Evolutionary conservation across 2,888 invertebrate genomes (phyloP), one percentile per base, ranked within the genome.

Genomic region (Alloscopus bannaensis): DNA sequence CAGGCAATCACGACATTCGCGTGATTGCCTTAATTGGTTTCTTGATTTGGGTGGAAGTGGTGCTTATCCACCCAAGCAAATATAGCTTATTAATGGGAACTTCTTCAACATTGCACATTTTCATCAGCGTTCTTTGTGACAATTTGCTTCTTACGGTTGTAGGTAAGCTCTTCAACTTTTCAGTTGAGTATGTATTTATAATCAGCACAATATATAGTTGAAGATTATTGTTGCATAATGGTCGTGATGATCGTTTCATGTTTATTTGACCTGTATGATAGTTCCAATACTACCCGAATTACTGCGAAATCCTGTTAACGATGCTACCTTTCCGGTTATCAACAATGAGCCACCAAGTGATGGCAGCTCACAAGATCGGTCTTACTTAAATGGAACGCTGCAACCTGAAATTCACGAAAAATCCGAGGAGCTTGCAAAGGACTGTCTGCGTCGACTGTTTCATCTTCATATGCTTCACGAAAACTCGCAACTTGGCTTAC

Each of bases 61-160:
- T n/a, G n/a, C n/a, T n/a, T n/a, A n/a, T n/a, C n/a, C n/a, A n/a
- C n/a, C n/a, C n/a, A n/a, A n/a, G n/a, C n/a, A n/a, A n/a, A n/a
- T n/a, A n/a, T n/a, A n/a, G n/a, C n/a, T n/a, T n/a, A n/a, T 60
- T 55, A 75, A 83, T 83, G 83, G 83, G 80, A 52, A 59, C 64
- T 36, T 47, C 82, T 4, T 73, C 82, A 6, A 85, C 84, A 18
- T 78, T 84, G 28, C 83, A 76, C 40, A 84, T 85, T 60, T 85
- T 85, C 57, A 72, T 85, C 13, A 83, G 84, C 66, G 84, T 85
- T 68, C 82, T 85, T 29, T 83, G 84, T 72, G 96, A 97, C 89
- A 97, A 96, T 89, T 92, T 96, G 81, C 90, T 97, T 24, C 90
- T 96, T 59, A 96, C 96, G 40, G 94, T 95, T 42, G 93, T 97